Evolutionary conservation across 2,113 vertebrate genomes (phyloP).

Genomic region (Mesocricetus auratus): DNA sequence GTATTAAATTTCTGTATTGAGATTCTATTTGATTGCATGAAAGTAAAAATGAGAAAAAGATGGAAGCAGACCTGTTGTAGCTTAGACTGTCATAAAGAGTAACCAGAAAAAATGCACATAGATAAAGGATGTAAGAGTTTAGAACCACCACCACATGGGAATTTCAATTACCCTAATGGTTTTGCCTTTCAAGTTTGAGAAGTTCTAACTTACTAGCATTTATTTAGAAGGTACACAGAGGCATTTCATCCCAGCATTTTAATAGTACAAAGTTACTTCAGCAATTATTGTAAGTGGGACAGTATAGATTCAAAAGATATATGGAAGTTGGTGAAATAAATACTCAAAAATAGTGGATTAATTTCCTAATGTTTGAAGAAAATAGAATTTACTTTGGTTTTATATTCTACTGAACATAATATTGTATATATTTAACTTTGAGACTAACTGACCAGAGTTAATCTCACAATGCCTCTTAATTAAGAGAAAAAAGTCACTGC

Average conservation of each 20-base stretch:
- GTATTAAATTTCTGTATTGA: not conserved
- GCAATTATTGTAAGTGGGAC: not conserved
- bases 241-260: not conserved
- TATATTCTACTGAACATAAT: constrained; percentile 15
- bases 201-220: not conserved
- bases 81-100: constrained; percentile 37
- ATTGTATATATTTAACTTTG: not conserved
- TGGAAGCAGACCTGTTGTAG: not conserved
- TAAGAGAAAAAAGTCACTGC: not conserved
- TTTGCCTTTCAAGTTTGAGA: not conserved
- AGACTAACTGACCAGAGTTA: not conserved
- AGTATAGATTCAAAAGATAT: not conserved
- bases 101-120: not conserved
- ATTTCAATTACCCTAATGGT: not conserved
- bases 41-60: not conserved
- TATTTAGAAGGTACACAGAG: not conserved
- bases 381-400: constrained; percentile 38
- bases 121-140: not conserved
- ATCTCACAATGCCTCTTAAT: constrained; percentile 7
- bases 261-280: not conserved
- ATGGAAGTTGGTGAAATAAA: not conserved
- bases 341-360: not conserved
- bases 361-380: constrained; percentile 42
- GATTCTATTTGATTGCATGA: not conserved
- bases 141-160: not conserved